A percentile compares a stretch with the other conserved stretches of the same genome.
phyloP scores from a whole-genome alignment of 1,140 invertebrate species.

The Hycleus cichorii region DNA sequence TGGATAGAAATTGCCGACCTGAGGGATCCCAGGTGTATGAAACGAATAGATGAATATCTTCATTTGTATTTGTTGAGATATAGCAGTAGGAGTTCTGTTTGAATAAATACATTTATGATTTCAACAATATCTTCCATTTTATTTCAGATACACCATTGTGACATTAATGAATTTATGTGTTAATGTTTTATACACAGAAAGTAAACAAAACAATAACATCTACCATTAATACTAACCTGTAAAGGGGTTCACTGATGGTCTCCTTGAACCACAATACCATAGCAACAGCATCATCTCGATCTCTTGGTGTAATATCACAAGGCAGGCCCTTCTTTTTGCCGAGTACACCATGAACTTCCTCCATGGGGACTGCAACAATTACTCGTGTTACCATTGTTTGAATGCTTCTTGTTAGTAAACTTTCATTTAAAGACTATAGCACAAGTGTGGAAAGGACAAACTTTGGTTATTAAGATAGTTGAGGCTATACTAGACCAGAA shows the following conservation, averaged over 20 bases:
- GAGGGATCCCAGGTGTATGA: too few relatives aligned
- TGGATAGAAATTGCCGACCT: too few relatives aligned
- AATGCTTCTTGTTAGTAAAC: constrained; percentile 24
- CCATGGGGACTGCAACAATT: constrained; percentile 63
- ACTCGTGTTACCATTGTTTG: constrained; percentile 25
- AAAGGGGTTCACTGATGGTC: constrained; percentile 72
- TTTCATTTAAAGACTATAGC: constrained; percentile 12
- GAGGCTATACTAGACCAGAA: too few relatives aligned
- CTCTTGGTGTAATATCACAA: constrained; percentile 71
- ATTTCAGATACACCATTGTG: not conserved
- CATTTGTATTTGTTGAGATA: not conserved
- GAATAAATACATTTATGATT: not conserved
- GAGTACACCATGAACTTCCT: constrained; percentile 69
- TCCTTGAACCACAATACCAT: constrained; percentile 87
- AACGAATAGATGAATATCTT: too few relatives aligned
- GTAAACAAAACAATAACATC: not conserved
- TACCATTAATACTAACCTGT: constrained; percentile 55
- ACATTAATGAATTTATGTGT: not conserved
- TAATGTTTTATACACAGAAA: not conserved
- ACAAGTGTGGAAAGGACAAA: constrained; percentile 18
- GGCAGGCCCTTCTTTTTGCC: constrained; percentile 69
- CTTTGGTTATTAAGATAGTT: constrained; percentile 25
- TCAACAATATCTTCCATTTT: too few relatives aligned
- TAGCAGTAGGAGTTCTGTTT: not conserved
- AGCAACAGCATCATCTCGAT: constrained; percentile 68